Base-by-base conservation (phyloP, 1,140 invertebrate species). In the Drosophila nebulosa region DNA sequence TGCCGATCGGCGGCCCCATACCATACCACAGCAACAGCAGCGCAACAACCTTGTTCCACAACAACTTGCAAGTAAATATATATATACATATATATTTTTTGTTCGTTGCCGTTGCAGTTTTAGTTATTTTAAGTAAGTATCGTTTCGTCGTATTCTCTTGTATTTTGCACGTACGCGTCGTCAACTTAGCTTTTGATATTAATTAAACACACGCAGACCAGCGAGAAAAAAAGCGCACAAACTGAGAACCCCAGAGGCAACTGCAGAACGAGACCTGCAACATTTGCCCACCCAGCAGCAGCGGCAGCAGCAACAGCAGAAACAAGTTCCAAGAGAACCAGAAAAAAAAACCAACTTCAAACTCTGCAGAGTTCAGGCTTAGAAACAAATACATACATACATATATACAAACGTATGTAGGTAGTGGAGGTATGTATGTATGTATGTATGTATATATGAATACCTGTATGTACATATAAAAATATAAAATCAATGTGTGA, bases 41-140 rank as follows among this genome's bases (percentile, higher is more conserved):
- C 74, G 79, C 65, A 86, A 81, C 78, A 89, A 81, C 85, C 85
- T 89, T 90, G 85, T 90, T 66, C 86, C 80, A 90, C 75, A 90
- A 89, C 80, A 80, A 90, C 80, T 86, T 79, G 77, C 63, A 36
- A 73, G 68, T 73, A 69, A 36, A 36, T 36, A 36, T 36, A n/a
- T n/a, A n/a, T n/a, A n/a, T n/a, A n/a, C n/a, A 30, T 30, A 30
- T 9, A 30, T 30, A 30, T 46, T 46, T 74, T 85, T 67, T n/a
- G n/a, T n/a, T n/a, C n/a, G 56, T 59, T 59, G 57, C 39, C 69
- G 56, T 59, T 59, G 57, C 39, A 42, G 36, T 22, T 50, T 46
- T 35, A 30, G 16, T 53, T 53, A 36, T 56, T 72, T 27, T 64
- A 53, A 26, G 30, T 22, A 46, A 46, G 27, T 51, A 32, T 51